These are phyloP conservation scores for Drosophila cracens DNA, from an alignment of 2,888 invertebrate species.

Conservation along the genomic window DNA sequence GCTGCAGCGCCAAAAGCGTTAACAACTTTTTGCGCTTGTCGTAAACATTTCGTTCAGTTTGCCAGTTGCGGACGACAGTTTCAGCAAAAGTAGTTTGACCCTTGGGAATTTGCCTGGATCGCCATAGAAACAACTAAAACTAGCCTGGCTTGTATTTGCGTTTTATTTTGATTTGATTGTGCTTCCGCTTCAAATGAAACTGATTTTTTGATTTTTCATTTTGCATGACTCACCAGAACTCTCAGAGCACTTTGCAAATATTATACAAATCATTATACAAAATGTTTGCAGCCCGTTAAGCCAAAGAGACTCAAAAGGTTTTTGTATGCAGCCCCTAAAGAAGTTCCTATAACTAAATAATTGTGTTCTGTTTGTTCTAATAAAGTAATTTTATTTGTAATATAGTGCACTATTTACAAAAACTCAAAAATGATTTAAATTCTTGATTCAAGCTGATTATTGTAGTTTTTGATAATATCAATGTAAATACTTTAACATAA, in stretches of 20 bases:
- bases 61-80: conserved; percentile 46
- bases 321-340: neutral
- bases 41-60: conserved; percentile 63
- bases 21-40: conserved; percentile 54
- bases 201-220: conserved; percentile 14
- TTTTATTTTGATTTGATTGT: conserved; percentile 29
- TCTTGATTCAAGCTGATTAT: neutral
- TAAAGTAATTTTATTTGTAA: neutral
- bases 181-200: conserved; percentile 3
- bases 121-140: conserved; percentile 25
- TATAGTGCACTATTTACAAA: neutral
- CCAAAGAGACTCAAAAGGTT: neutral
- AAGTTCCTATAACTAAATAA: neutral
- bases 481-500: neutral
- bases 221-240: conserved; percentile 1
- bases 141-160: conserved; percentile 4
- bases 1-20: conserved; percentile 38
- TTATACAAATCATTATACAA: neutral
- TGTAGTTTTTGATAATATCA: neutral
- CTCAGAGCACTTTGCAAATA: neutral
- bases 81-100: conserved; percentile 63
- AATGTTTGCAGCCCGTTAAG: neutral
- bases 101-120: conserved; percentile 50
- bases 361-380: neutral
- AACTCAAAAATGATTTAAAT: neutral